phyloP scores from a whole-genome alignment of 2,888 invertebrate species.

The Piscicola geometra region DNA sequence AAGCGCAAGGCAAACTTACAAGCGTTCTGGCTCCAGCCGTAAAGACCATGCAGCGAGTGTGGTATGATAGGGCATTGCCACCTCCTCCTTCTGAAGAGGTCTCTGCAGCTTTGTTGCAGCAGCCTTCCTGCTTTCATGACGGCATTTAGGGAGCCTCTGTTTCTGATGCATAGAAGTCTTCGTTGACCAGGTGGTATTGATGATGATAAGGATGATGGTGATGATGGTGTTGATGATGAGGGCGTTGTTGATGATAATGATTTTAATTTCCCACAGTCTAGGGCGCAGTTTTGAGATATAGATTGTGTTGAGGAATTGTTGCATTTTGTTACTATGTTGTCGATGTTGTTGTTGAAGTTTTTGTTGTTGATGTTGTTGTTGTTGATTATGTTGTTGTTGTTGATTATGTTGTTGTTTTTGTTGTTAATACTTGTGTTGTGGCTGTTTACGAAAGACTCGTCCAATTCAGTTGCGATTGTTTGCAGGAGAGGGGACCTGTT shows the following conservation, averaged over 20 bases:
- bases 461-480: no score
- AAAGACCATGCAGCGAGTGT: background rate
- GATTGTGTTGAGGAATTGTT: background rate
- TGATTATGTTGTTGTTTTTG: no score
- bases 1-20: background rate
- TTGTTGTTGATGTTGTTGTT: no score
- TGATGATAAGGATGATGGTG: background rate
- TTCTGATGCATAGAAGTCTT: background rate
- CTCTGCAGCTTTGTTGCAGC: background rate
- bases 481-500: background rate
- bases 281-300: background rate
- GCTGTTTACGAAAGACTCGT: background rate
- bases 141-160: background rate
- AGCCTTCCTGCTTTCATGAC: background rate
- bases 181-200: background rate
- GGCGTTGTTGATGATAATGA: background rate
- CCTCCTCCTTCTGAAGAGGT: background rate
- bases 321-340: no score
- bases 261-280: constrained; percentile 1
- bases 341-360: background rate
- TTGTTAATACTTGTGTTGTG: no score
- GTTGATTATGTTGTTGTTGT: no score
- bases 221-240: background rate
- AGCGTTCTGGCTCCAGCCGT: constrained; percentile 1
- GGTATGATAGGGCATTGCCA: background rate